Evolutionary conservation across 1,140 invertebrate genomes (phyloP).

Genomic region (Mizuhopecten yessoensis): DNA sequence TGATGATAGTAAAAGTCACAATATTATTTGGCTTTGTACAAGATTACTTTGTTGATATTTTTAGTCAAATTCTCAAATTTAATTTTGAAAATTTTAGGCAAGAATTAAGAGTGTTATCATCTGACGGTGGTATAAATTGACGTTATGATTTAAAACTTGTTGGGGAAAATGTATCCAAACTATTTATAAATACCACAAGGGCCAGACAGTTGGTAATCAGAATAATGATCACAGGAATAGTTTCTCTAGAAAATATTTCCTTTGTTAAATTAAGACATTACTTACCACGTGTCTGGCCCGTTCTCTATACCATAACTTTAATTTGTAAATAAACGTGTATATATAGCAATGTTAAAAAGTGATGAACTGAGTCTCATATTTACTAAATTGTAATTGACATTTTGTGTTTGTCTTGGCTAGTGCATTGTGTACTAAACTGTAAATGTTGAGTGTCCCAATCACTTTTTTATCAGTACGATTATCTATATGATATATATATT

Average conservation of each 20-base stretch:
- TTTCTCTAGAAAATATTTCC: neutral
- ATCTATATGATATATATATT: conserved; percentile 26
- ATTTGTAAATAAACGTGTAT: conserved; percentile 10
- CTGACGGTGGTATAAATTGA: no score
- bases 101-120: no score
- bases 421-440: neutral
- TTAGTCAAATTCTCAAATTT: no score
- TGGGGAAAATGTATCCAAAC: no score
- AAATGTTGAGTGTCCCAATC: neutral
- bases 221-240: neutral
- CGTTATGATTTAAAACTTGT: no score
- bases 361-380: neutral
- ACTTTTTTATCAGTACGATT: conserved; percentile 35
- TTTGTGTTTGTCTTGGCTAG: conserved; percentile 6
- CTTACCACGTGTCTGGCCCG: neutral
- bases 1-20: no score
- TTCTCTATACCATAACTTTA: neutral
- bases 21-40: no score
- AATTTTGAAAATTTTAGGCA: no score
- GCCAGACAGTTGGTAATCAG: neutral
- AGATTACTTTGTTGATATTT: no score
- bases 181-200: neutral
- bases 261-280: neutral
- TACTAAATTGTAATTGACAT: neutral
- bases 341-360: neutral